These are phyloP conservation scores for Endomychus coccineus DNA, from an alignment of 2,888 invertebrate species.

Conservation along the genomic window DNA sequence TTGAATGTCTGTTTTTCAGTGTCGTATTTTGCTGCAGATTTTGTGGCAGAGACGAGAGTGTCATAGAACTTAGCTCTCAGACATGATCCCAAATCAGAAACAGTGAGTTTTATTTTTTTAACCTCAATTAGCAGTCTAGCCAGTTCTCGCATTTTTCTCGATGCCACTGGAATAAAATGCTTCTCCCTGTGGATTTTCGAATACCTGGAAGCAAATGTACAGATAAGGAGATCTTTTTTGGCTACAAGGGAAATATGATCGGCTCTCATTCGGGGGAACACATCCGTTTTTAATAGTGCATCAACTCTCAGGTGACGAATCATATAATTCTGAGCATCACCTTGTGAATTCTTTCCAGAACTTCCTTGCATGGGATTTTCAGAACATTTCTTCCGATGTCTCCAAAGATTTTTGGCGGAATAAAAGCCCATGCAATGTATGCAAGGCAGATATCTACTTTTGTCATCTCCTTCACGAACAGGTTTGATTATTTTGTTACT, in stretches of 20 bases:
- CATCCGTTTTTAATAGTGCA: conserved; percentile 10
- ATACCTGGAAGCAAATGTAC: conserved; percentile 15
- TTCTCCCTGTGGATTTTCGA: conserved; percentile 14
- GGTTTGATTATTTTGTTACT: conserved; percentile 3
- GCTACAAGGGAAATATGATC: conserved; percentile 17
- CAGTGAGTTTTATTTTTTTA: conserved; percentile 7
- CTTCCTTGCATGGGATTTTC: conserved; percentile 1
- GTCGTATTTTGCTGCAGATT: conserved; percentile 17
- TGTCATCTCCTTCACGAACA: neutral
- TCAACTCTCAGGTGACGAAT: conserved; percentile 4
- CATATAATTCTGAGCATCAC: conserved; percentile 11
- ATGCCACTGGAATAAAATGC: conserved; percentile 11
- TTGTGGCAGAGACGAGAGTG: conserved; percentile 18
- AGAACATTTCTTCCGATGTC: conserved; percentile 9
- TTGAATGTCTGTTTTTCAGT: conserved; percentile 4
- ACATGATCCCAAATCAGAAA: conserved; percentile 8
- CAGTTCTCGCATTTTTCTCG: conserved; percentile 19
- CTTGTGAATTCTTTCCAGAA: conserved; percentile 1
- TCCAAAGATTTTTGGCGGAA: conserved; percentile 6
- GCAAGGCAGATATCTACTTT: neutral
- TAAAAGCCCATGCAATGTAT: conserved; percentile 8
- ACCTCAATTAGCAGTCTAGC: conserved; percentile 9
- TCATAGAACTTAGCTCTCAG: conserved; percentile 20
- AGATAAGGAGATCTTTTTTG: conserved; percentile 15
- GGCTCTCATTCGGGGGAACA: conserved; percentile 16